Conservation (phyloP, 2,888 invertebrate genomes). For the Drosophila mayaguana region DNA sequence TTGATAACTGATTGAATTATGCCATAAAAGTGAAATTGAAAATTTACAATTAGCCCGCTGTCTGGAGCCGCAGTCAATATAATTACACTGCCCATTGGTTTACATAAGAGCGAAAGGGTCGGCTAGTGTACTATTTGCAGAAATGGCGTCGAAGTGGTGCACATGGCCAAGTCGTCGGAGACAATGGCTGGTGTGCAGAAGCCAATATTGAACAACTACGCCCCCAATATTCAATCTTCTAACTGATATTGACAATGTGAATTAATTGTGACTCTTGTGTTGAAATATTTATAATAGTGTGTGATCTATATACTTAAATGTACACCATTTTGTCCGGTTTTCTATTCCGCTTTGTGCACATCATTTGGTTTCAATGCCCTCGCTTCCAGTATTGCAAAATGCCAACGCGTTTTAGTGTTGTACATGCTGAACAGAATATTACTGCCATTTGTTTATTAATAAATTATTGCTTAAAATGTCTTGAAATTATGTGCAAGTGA, state of each 20-base stretch:
- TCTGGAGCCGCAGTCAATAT: constrained; percentile 72
- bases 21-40: constrained; percentile 55
- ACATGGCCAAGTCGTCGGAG: constrained; percentile 65
- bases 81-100: constrained; percentile 62
- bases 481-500: background rate
- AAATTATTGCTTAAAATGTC: background rate
- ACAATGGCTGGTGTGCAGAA: constrained; percentile 40
- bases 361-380: constrained; percentile 73
- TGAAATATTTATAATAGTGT: constrained; percentile 17
- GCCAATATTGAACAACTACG: constrained; percentile 33
- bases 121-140: constrained; percentile 60
- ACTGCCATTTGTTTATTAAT: constrained; percentile 14
- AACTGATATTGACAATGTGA: background rate
- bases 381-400: constrained; percentile 59
- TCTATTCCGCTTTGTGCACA: constrained; percentile 64
- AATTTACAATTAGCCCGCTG: constrained; percentile 67
- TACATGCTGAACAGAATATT: constrained; percentile 8
- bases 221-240: constrained; percentile 1
- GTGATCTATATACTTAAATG: constrained; percentile 33
- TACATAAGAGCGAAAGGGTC: constrained; percentile 69
- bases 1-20: constrained; percentile 21
- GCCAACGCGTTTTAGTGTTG: constrained; percentile 38
- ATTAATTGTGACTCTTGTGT: constrained; percentile 28
- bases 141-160: constrained; percentile 81
- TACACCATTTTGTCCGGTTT: constrained; percentile 82